Percentiles rank a stretch among this genome's conserved stretches.
Conservation (phyloP, 2,113 vertebrate species). For the Stercorarius parasiticus region DNA sequence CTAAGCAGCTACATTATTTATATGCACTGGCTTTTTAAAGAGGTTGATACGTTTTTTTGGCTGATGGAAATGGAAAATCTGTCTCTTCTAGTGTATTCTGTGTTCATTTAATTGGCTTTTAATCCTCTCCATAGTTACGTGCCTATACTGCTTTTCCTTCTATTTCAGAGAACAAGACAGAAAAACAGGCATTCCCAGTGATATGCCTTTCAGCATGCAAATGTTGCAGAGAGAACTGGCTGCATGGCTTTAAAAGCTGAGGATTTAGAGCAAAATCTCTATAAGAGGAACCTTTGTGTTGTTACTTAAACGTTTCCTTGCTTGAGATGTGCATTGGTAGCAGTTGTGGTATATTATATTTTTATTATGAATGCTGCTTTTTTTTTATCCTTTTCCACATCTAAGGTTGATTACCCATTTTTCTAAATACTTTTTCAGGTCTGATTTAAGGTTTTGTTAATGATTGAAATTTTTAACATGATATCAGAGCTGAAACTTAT, state of each 20-base stretch:
- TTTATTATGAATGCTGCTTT: neutral
- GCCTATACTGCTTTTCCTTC: neutral
- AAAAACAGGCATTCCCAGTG: neutral
- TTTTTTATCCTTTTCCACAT: neutral
- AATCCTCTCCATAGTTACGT: neutral
- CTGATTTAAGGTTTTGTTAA: neutral
- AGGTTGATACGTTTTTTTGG: neutral
- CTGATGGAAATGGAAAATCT: constrained; percentile 36
- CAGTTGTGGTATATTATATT: neutral
- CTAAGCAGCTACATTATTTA: constrained; percentile 15
- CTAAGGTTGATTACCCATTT: neutral
- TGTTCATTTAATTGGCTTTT: neutral
- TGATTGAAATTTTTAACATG: neutral
- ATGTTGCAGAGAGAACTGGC: neutral
- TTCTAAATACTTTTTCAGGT: neutral
- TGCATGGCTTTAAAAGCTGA: neutral
- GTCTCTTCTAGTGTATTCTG: neutral
- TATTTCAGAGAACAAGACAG: neutral
- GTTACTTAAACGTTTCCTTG: neutral
- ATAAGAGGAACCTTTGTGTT: neutral
- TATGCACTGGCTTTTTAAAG: neutral
- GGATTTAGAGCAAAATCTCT: neutral
- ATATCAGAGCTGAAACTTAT: neutral
- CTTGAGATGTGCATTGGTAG: neutral
- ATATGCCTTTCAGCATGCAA: neutral